Percentiles rank a stretch among this genome's conserved stretches.
Conservation (phyloP, 2,113 vertebrate genomes). For the Cariama cristata region DNA sequence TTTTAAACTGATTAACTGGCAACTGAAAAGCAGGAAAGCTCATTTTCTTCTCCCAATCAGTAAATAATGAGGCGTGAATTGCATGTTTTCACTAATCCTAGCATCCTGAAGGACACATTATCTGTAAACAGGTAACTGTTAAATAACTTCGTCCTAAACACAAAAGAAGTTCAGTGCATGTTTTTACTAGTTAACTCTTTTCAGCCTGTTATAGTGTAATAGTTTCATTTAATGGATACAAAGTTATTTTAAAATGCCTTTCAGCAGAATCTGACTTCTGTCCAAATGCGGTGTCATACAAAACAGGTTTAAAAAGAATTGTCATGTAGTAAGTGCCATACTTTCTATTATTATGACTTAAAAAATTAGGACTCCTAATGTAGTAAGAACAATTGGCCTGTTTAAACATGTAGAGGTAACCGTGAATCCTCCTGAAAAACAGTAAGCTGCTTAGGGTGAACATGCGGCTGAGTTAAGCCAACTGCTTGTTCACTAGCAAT, state of each 20-base stretch:
- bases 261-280: not conserved
- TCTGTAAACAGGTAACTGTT: not conserved
- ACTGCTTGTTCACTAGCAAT: not conserved
- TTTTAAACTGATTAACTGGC: not conserved
- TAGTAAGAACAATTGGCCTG: not conserved
- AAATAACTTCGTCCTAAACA: not conserved
- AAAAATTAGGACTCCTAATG: not conserved
- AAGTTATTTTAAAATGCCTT: not conserved
- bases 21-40: conserved; percentile 11
- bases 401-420: not conserved
- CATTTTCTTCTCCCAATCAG: conserved; percentile 1
- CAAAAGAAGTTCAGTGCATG: not conserved
- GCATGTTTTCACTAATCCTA: not conserved
- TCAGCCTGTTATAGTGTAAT: not conserved
- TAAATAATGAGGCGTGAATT: conserved; percentile 2
- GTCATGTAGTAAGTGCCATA: not conserved
- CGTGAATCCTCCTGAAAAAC: not conserved
- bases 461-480: not conserved
- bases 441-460: not conserved
- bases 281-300: not conserved
- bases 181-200: not conserved
- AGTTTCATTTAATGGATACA: not conserved
- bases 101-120: not conserved
- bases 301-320: not conserved
- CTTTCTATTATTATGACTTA: not conserved